Evolutionary conservation across 2,797 vertebrate genomes (phyloP).

Genomic region (Lophotriccus pileatus): DNA sequence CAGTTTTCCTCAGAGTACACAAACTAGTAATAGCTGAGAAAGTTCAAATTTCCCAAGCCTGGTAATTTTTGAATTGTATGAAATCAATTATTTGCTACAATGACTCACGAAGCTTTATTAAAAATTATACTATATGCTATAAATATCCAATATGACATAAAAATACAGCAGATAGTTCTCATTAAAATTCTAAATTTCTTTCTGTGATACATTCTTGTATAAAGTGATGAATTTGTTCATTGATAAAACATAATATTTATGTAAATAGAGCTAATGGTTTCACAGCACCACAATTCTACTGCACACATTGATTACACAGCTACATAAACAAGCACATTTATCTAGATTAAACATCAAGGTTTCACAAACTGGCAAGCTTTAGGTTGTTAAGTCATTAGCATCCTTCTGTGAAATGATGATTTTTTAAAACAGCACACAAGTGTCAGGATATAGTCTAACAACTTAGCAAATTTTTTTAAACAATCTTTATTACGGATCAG

Average conservation of each 20-base stretch:
- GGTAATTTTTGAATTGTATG: constrained; percentile 52
- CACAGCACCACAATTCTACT: constrained; percentile 34
- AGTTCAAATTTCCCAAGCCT: constrained; percentile 37
- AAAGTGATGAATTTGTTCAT: constrained; percentile 54
- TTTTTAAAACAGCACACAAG: constrained; percentile 16
- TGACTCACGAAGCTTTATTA: constrained; percentile 18
- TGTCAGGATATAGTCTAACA: background rate
- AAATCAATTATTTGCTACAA: constrained; percentile 53
- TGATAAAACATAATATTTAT: constrained; percentile 62
- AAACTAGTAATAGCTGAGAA: constrained; percentile 17
- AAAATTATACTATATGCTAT: constrained; percentile 22
- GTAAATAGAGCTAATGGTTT: constrained; percentile 55
- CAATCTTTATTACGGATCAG: background rate
- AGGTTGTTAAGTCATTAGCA: constrained; percentile 37
- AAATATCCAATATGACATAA: constrained; percentile 38
- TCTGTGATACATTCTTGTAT: constrained; percentile 35
- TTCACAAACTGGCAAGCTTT: constrained; percentile 32
- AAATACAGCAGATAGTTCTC: constrained; percentile 2
- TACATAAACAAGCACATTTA: constrained; percentile 54
- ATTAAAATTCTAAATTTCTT: constrained; percentile 45
- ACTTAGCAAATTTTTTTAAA: background rate
- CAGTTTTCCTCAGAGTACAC: background rate
- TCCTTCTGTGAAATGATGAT: constrained; percentile 28
- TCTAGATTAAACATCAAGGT: constrained; percentile 63
- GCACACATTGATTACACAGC: constrained; percentile 37